Conservation (phyloP, 2,113 vertebrate species). For the Lepidothrix coronata region DNA sequence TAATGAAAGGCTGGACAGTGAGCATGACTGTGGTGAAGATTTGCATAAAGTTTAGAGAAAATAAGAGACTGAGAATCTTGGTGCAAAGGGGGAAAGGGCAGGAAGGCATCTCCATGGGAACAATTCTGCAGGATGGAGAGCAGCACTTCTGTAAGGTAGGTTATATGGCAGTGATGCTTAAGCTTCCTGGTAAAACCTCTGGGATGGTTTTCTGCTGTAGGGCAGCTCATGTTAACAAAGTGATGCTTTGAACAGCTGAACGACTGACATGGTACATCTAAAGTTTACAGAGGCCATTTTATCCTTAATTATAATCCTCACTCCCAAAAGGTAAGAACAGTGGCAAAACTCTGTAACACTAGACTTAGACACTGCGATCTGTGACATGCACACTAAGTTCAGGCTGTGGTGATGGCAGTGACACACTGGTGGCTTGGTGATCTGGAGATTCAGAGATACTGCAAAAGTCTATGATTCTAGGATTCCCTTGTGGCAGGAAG, state of each 20-base stretch:
- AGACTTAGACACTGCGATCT: background rate
- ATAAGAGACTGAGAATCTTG: background rate
- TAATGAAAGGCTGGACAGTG: background rate
- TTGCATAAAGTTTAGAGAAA: background rate
- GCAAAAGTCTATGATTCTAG: background rate
- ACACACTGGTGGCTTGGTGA: background rate
- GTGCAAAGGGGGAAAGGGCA: background rate
- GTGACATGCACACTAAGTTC: rapidly evolving
- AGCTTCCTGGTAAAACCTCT: background rate
- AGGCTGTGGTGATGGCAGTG: background rate
- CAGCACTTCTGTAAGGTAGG: background rate
- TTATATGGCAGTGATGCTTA: rapidly evolving
- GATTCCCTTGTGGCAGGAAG: background rate
- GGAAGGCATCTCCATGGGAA: background rate
- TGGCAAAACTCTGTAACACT: background rate
- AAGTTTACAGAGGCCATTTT: background rate
- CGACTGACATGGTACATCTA: rapidly evolving
- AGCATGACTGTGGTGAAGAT: background rate
- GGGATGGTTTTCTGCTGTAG: background rate
- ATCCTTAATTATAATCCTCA: background rate
- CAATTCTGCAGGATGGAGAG: background rate
- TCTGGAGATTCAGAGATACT: background rate
- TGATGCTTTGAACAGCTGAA: background rate
- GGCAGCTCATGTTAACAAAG: background rate
- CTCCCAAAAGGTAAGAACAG: background rate